Evolutionary conservation across 1,140 invertebrate species (phyloP).

Genomic region (Gryllus bimaculatus): DNA sequence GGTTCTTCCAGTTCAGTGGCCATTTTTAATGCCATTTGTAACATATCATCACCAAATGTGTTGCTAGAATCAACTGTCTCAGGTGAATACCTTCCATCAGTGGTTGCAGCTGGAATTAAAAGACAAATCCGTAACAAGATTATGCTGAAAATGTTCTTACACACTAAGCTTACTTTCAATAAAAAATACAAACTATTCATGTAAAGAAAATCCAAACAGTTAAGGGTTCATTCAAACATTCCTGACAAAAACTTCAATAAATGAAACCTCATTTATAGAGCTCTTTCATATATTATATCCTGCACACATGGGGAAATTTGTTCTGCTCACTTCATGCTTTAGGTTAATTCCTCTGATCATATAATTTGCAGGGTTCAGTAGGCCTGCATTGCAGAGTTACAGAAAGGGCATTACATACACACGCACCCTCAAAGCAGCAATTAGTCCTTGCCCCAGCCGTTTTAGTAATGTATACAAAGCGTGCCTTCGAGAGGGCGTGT

Average conservation of each 20-base stretch:
- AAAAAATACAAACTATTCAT: not conserved
- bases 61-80: slow-evolving; percentile 49
- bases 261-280: too few species aligned
- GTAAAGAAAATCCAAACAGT: not conserved
- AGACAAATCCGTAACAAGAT: not conserved
- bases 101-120: slow-evolving; percentile 15
- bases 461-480: too few species aligned
- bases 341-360: too few species aligned
- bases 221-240: not conserved
- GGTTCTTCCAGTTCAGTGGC: slow-evolving; percentile 68
- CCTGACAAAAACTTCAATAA: not conserved
- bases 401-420: too few species aligned
- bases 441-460: too few species aligned
- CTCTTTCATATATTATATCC: too few species aligned
- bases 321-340: too few species aligned
- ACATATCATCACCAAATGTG: slow-evolving; percentile 71
- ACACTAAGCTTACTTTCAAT: not conserved
- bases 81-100: slow-evolving; percentile 45
- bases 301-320: too few species aligned
- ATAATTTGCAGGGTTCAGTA: too few species aligned
- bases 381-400: too few species aligned
- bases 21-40: slow-evolving; percentile 82
- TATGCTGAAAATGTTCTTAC: not conserved
- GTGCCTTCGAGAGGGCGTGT: too few species aligned
- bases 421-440: too few species aligned